Evolutionary conservation across 2,113 vertebrate species (phyloP).

Genomic region (Catharus fuscescens): DNA sequence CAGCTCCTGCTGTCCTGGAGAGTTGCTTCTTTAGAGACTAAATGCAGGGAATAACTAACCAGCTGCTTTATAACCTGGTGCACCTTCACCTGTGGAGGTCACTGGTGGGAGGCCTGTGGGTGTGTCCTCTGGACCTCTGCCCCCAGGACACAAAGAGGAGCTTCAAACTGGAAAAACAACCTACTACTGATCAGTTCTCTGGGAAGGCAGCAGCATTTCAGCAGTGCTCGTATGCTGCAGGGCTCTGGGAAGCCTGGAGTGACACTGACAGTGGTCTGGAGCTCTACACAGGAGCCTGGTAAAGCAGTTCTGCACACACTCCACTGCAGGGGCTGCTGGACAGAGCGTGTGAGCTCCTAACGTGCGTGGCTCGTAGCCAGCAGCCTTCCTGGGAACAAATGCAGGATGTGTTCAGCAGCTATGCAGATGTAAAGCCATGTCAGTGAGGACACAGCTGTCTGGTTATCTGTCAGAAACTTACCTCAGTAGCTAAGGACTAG

Average conservation of each 20-base stretch:
- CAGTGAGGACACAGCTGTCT: neutral
- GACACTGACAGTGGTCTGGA: neutral
- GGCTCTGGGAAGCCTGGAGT: neutral
- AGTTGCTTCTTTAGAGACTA: neutral
- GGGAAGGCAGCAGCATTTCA: neutral
- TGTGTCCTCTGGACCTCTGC: neutral
- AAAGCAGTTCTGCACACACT: neutral
- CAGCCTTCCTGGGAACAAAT: neutral
- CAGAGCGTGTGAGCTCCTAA: rapidly evolving
- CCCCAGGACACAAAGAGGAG: neutral
- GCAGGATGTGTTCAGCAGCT: neutral
- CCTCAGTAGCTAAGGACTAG: neutral
- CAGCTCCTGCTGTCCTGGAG: neutral
- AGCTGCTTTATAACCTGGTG: neutral
- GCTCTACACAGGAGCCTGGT: neutral
- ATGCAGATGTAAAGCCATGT: neutral
- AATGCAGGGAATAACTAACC: neutral
- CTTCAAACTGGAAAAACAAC: neutral
- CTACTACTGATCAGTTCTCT: neutral
- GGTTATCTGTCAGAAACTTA: neutral
- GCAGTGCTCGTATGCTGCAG: neutral
- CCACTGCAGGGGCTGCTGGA: neutral
- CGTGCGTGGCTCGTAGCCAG: neutral
- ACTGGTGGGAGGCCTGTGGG: neutral
- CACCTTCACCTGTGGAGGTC: neutral